A percentile compares a stretch with the other conserved stretches of the same genome.
phyloP scores from a whole-genome alignment of 2,113 vertebrate species.

The Talpa occidentalis region DNA sequence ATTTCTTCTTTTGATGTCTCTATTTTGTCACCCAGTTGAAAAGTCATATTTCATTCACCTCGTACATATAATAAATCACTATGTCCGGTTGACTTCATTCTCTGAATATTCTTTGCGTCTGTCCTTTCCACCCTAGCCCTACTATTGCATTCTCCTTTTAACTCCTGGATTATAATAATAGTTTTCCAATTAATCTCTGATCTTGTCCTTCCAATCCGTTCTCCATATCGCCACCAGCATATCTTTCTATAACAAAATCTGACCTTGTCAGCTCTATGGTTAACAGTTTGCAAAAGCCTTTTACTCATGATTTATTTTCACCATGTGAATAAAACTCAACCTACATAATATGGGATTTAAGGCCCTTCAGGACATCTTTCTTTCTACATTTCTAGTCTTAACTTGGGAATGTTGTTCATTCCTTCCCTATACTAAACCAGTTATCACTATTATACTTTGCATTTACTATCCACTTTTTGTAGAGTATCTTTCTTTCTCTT shows the following conservation, averaged over 20 bases:
- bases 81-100: conserved; percentile 16
- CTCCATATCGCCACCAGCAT: background rate
- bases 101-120: conserved; percentile 25
- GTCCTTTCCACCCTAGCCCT: background rate
- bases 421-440: background rate
- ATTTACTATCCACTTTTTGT: background rate
- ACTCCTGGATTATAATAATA: background rate
- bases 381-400: background rate
- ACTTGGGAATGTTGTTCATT: conserved; percentile 3
- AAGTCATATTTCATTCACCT: conserved; percentile 19
- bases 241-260: conserved; percentile 19
- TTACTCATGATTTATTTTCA: background rate
- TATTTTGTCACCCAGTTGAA: conserved; percentile 38
- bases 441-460: background rate
- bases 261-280: background rate
- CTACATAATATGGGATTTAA: background rate
- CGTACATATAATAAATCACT: background rate
- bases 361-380: background rate
- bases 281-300: background rate
- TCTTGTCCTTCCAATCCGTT: background rate
- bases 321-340: background rate
- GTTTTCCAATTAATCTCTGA: conserved; percentile 16
- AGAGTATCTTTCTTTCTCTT: background rate
- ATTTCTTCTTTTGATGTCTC: conserved; percentile 14
- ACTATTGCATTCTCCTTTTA: conserved; percentile 23